Conservation (phyloP, 2,888 invertebrate species). For the Anthrax anthrax region DNA sequence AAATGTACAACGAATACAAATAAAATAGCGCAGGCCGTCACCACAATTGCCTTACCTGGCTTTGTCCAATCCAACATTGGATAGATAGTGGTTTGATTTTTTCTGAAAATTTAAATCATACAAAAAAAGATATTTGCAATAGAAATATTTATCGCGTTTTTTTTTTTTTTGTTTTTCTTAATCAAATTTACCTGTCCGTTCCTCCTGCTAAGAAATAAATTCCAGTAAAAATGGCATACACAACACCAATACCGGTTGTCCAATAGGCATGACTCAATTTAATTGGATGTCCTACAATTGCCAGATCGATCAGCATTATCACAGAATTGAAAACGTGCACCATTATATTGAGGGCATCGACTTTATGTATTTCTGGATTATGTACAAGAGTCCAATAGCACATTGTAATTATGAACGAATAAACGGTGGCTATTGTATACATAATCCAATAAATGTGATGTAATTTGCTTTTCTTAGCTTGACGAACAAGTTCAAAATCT, state of each 20-base stretch:
- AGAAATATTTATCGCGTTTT: background rate
- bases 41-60: slow-evolving; percentile 42
- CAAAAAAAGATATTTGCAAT: background rate
- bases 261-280: slow-evolving; percentile 41
- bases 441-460: slow-evolving; percentile 34
- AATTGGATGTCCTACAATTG: slow-evolving; percentile 56
- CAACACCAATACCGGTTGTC: slow-evolving; percentile 43
- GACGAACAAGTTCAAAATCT: slow-evolving; percentile 33
- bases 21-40: slow-evolving; percentile 43
- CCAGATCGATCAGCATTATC: slow-evolving; percentile 55
- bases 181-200: slow-evolving; percentile 42
- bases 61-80: slow-evolving; percentile 61
- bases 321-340: slow-evolving; percentile 48
- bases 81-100: slow-evolving; percentile 52
- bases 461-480: slow-evolving; percentile 32
- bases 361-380: slow-evolving; percentile 40
- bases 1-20: slow-evolving; percentile 47
- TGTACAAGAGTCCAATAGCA: slow-evolving; percentile 44
- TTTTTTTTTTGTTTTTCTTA: background rate
- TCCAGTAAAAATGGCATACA: slow-evolving; percentile 53
- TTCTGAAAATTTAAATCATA: slow-evolving; percentile 27
- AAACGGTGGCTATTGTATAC: slow-evolving; percentile 34
- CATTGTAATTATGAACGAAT: slow-evolving; percentile 34
- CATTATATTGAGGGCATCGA: slow-evolving; percentile 34
- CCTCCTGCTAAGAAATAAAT: slow-evolving; percentile 62